Evolutionary conservation across 23 tunicate genomes (phyloP), one percentile per base, ranked within the genome.

Genomic region (Styela clava): DNA sequence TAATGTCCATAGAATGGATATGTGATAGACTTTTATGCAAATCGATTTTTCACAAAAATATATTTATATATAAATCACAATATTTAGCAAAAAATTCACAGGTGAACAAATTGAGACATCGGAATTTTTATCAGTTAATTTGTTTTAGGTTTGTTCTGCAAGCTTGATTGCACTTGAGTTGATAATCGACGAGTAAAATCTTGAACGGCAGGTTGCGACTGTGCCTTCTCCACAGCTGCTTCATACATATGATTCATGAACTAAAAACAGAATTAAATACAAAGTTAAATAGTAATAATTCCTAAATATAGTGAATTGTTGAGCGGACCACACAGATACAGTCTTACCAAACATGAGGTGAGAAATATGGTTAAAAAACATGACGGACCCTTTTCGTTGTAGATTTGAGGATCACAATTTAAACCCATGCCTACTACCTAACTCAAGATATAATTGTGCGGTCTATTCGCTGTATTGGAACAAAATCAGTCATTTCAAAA

Each of bases 171-270:
- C 37, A 76, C 64, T 76, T 44, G 64, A 22, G 81, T 76, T 22
- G 81, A 76, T 44, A 76, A 35, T 44, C 64, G 81, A 20, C 81
- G 35, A 26, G 65, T 76, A 23, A 76, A 52, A 18, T 76, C 64
- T 24, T 23, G n/a, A 20, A 76, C 81, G 29, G 30, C 81, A 21
- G 81, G 81, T 27, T 76, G 81, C 20, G 52, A 25, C 27, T 76
- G 63, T 12, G 81, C 81, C 12, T 76, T 52, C 12, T 76, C 81
- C 67, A 76, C 27, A 21, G 81, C 81, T 9, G 81, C 52, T n/a
- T 76, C 65, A 76, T 76, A 76, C 81, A 76, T 76, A 7, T 52
- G 64, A 52, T 64, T 76, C 81, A 76, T 76, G 31, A 76, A 76
- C 81, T 76, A 64, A 27, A 52, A 76, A n/a, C 79, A 74, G 37